Evolutionary conservation across 2,888 invertebrate species (phyloP), one percentile per base, ranked within the genome.

Genomic region (Pinctada fucata): DNA sequence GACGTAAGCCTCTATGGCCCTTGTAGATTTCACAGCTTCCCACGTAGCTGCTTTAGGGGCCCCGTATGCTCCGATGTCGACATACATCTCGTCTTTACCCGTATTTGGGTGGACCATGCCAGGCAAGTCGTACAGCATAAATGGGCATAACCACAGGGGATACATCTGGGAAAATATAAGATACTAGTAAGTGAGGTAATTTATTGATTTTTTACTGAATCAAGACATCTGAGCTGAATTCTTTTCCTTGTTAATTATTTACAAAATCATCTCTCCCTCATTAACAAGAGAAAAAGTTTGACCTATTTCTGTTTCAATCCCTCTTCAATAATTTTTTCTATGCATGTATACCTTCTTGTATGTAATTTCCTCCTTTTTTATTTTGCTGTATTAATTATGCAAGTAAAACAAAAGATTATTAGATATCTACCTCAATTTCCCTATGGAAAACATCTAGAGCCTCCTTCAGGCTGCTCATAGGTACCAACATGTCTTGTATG

Each of bases 71-170:
- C 97, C 97, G 77, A 97, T 95, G 90, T 97, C 97, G 0, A 97
- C 95, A 88, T 95, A 97, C 94, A 96, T 94, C 87, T 95, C 93
- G 72, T 92, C 92, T 0, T 93, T 92, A 1, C 82, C 80, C 4
- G 88, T 86, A 89, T 89, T 90, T 10, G 95, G 94, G 88, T 94
- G 95, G 76, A 97, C 93, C 93, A 96, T 94, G 0, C 97, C 97
- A 0, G 96, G 96, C 80, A 94, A 86, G 82, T 94, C 93, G 75
- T 94, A 94, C 81, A 97, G 92, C 87, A 94, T 95, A 92, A 96
- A 96, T 0, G 97, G 96, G 88, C 97, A 97, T 82, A 97, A 89
- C 96, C 97, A 97, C 2, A 97, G 92, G 0, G 97, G 97, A 89
- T 96, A 97, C 52, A 96, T 94, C 95, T 96, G 90, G 1, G 91